Percentiles rank a stretch among this genome's conserved stretches.
Conservation (phyloP, 2,888 invertebrate species). For the Celastrina argiolus region DNA sequence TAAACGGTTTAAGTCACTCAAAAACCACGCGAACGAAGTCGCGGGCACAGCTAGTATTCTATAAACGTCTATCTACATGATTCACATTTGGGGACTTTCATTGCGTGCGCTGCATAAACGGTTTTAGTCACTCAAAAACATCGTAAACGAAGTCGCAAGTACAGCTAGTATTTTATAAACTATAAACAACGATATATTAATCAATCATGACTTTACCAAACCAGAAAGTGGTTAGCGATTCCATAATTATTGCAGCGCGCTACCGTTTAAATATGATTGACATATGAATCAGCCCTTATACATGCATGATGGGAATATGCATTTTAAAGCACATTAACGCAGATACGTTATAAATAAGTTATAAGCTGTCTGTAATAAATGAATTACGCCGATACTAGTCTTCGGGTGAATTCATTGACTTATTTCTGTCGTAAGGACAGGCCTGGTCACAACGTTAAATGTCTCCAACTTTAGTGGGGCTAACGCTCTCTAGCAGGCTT, state of each 20-base stretch:
- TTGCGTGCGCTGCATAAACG: too few relatives aligned
- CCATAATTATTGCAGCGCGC: background rate
- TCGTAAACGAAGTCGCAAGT: too few relatives aligned
- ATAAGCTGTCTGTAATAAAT: slow-evolving; percentile 24
- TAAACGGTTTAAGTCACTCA: too few relatives aligned
- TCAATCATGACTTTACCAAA: background rate
- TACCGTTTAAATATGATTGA: background rate
- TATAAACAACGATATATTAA: too few relatives aligned
- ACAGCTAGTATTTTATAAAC: too few relatives aligned
- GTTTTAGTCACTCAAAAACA: too few relatives aligned
- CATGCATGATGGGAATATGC: background rate
- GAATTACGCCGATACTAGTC: slow-evolving; percentile 24
- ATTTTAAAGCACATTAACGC: background rate
- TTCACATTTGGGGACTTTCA: too few relatives aligned
- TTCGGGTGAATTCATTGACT: background rate
- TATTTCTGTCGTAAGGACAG: background rate
- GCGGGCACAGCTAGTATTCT: too few relatives aligned
- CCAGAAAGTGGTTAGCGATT: background rate
- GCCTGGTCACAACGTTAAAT: background rate
- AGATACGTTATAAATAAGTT: slow-evolving; percentile 20
- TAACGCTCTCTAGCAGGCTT: too few relatives aligned
- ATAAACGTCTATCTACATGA: too few relatives aligned
- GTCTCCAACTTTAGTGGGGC: background rate
- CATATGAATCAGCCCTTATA: background rate
- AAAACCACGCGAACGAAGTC: too few relatives aligned